phyloP scores from a whole-genome alignment of 35 echinoderm and acorn worm genomes.

The Apostichopus californicus region DNA sequence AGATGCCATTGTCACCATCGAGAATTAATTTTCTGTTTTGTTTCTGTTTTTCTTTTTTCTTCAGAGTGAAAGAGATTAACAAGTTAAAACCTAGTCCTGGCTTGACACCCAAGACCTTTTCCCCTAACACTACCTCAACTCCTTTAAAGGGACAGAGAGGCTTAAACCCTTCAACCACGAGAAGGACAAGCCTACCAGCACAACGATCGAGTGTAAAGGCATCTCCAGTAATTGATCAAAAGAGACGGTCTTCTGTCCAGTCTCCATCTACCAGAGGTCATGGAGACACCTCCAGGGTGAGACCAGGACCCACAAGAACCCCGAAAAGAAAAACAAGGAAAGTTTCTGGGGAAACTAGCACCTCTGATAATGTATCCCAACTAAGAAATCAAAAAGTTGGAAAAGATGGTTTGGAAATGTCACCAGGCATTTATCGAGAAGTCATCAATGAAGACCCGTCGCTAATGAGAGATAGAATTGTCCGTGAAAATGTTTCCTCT shows the following conservation, averaged over 20 bases:
- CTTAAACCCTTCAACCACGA: slow-evolving; percentile 12
- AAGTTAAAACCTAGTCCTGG: slow-evolving; percentile 43
- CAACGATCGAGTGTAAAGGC: not conserved
- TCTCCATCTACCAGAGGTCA: not conserved
- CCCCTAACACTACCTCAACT: slow-evolving; percentile 78
- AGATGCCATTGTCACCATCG: not conserved
- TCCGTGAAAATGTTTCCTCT: not conserved
- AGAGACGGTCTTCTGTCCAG: slow-evolving; percentile 49
- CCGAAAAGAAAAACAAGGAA: slow-evolving; percentile 18
- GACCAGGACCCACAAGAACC: slow-evolving; percentile 9
- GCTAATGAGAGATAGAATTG: not conserved
- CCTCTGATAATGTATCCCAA: not conserved
- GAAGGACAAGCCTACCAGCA: slow-evolving; percentile 7
- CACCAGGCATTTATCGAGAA: not conserved
- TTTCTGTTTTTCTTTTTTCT: not conserved
- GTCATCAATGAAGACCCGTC: not conserved
- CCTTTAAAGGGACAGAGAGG: slow-evolving; percentile 58
- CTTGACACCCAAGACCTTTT: slow-evolving; percentile 71
- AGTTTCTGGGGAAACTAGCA: not conserved
- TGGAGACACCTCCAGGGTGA: not conserved
- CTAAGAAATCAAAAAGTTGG: slow-evolving; percentile 10
- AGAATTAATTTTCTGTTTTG: not conserved
- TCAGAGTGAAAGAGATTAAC: slow-evolving; percentile 81
- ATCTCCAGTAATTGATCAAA: not conserved
- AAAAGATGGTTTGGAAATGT: slow-evolving; percentile 3